phyloP scores from a whole-genome alignment of 2,113 vertebrate genomes.

The Alaudala cheleensis region DNA sequence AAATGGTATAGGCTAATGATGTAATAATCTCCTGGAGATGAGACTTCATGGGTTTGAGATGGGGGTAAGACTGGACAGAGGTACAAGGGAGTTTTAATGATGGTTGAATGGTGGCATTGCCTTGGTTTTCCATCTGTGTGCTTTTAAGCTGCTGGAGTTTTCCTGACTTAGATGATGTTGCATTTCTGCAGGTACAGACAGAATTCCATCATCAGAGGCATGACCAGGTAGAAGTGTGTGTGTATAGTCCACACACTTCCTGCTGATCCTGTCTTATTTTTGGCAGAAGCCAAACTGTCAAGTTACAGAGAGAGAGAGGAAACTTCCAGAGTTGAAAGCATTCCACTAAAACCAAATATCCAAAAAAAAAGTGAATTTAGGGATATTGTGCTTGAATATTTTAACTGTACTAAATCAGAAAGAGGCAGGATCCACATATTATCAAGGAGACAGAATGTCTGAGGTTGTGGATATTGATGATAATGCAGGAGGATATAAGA shows the following conservation, averaged over 20 bases:
- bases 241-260: not conserved
- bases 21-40: not conserved
- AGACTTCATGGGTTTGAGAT: not conserved
- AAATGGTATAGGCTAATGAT: not conserved
- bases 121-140: not conserved
- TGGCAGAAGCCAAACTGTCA: not conserved
- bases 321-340: not conserved
- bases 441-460: not conserved
- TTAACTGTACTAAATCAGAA: not conserved
- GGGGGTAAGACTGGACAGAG: not conserved
- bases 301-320: not conserved
- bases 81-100: not conserved
- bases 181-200: not conserved
- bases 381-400: not conserved
- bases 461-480: not conserved
- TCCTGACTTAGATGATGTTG: not conserved
- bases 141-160: not conserved
- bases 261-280: not conserved
- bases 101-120: not conserved
- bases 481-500: not conserved
- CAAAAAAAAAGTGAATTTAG: fast-evolving
- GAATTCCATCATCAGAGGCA: not conserved
- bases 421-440: not conserved
- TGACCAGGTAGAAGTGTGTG: not conserved
- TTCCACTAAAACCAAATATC: not conserved